Evolutionary conservation across 2,888 invertebrate species (phyloP).

Genomic region (Melanostoma scalare): DNA sequence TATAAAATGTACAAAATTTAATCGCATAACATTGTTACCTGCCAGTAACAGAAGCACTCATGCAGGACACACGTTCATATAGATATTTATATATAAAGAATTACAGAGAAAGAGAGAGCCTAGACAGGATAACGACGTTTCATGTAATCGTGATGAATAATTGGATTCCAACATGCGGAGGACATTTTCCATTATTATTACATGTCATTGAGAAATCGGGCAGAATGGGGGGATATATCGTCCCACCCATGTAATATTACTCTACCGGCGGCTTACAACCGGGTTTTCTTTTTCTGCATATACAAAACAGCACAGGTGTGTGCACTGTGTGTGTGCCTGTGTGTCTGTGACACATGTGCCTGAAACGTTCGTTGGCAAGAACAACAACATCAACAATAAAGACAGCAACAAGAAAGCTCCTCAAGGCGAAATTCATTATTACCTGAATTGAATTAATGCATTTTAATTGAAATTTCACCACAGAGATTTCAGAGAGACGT

Average conservation of each 20-base stretch:
- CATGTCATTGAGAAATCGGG: conserved; percentile 64
- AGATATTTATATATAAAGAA: conserved; percentile 14
- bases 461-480: conserved; percentile 63
- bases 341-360: conserved; percentile 40
- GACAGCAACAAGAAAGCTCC: conserved; percentile 33
- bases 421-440: conserved; percentile 58
- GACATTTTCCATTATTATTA: conserved; percentile 72
- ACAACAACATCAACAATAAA: conserved; percentile 9
- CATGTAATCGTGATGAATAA: conserved; percentile 72
- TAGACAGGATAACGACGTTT: conserved; percentile 71
- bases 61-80: conserved; percentile 55
- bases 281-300: neutral
- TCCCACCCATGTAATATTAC: conserved; percentile 42
- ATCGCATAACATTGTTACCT: conserved; percentile 54
- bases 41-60: conserved; percentile 65
- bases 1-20: conserved; percentile 64
- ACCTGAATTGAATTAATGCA: conserved; percentile 65
- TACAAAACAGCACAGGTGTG: conserved; percentile 10
- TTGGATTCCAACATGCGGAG: conserved; percentile 71
- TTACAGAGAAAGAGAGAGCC: conserved; percentile 22
- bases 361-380: conserved; percentile 18
- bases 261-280: conserved; percentile 8
- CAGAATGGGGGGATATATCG: conserved; percentile 16
- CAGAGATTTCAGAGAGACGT: conserved; percentile 3
- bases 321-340: neutral